Base-by-base conservation (phyloP, 2,888 invertebrate species). In the Philhelius pedissequus region DNA sequence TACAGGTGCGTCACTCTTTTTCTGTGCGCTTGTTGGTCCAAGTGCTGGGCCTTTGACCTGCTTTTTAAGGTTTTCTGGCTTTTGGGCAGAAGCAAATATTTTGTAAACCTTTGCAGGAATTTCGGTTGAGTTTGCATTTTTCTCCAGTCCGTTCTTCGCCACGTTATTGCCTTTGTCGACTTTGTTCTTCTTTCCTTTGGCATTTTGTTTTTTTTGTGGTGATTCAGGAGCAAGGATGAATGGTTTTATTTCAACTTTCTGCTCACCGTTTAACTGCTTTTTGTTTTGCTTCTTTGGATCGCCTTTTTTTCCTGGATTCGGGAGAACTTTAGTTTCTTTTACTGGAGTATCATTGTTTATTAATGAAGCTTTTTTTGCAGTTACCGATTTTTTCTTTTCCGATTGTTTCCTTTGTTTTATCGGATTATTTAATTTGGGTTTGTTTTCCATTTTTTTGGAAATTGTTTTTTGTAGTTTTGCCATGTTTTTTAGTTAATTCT, bases 401-500 rank as follows among this genome's bases (percentile, higher is more conserved):
- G 25, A 1, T 20, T 58, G 40, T 64, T 83, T 83, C 22, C 79
- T 79, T 6, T 45, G 62, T 78, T 82, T 82, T 3, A 83, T 74
- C 1, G 83, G 79, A 66, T 75, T 83, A 32, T 74, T 70, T 1
- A 74, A 27, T 27, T 75, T 78, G 0, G 78, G 15, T 18, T 78
- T 83, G 11, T 70, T 74, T 22, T 52, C 79, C 18, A 83, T 1
- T 45, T 69, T 79, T 45, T 79, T 83, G 25, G 83, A 79, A 58
- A 75, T 45, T 2, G 83, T 74, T 70, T 83, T 83, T 15, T 83
- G 83, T 40, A 83, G 1, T 70, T 83, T 83, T 0, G 70, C 83
- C 83, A 83, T 83, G 5, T 32, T 58, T 4, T 3, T 18, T 0
- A 22, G n/a, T n/a, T n/a, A n/a, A 22, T 22, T 7, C 4, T 50